These are phyloP conservation scores for Indicator indicator DNA, from an alignment of 2,113 vertebrate species.

Conservation along the genomic window DNA sequence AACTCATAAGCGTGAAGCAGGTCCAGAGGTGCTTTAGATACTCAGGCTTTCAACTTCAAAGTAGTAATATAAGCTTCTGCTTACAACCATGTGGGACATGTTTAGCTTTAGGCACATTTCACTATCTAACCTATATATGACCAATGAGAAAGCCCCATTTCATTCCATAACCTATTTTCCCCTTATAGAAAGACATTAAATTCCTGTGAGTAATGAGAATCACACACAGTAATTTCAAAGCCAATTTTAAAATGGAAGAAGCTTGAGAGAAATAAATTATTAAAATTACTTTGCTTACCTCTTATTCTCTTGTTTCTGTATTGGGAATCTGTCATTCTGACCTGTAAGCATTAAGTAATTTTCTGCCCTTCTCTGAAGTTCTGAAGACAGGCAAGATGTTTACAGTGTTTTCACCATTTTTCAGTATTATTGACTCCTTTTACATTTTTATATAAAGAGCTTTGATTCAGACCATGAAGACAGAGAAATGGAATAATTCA, in stretches of 20 bases:
- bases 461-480: background rate
- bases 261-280: background rate
- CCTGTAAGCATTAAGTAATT: background rate
- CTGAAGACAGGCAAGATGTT: background rate
- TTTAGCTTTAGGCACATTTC: constrained; percentile 56
- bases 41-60: constrained; percentile 52
- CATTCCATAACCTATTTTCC: constrained; percentile 51
- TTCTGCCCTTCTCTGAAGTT: background rate
- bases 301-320: background rate
- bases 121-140: constrained; percentile 46
- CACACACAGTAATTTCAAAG: constrained; percentile 24
- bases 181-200: background rate
- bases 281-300: background rate
- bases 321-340: background rate
- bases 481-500: background rate
- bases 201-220: background rate
- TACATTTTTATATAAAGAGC: background rate
- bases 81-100: constrained; percentile 13
- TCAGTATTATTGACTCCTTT: background rate
- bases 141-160: constrained; percentile 19
- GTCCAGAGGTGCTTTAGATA: constrained; percentile 53
- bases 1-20: background rate
- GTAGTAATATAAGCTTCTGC: constrained; percentile 28
- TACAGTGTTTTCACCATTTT: background rate
- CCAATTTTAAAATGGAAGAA: background rate